Evolutionary conservation across 1,140 invertebrate genomes (phyloP).

Genomic region (Euschistus heros): DNA sequence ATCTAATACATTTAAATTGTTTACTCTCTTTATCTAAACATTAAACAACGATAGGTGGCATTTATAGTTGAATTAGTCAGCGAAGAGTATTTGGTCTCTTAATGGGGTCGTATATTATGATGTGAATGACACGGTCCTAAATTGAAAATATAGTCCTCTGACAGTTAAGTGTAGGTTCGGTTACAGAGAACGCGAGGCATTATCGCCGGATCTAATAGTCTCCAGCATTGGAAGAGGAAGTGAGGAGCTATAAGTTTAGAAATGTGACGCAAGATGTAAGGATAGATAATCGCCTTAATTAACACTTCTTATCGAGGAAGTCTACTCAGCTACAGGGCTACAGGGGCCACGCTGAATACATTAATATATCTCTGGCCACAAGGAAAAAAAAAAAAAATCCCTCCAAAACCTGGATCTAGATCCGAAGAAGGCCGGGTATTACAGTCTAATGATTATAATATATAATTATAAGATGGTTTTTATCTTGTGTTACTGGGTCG

Average conservation of each 20-base stretch:
- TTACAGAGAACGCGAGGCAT: no score
- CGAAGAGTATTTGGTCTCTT: no score
- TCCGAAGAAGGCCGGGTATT: background rate
- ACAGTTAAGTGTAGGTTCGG: no score
- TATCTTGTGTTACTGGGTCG: conserved; percentile 3
- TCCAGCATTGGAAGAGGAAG: background rate
- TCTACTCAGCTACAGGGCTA: background rate
- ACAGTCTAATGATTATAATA: background rate
- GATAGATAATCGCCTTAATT: conserved; percentile 5
- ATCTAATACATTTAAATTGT: no score
- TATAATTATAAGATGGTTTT: conserved; percentile 2
- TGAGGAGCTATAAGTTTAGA: background rate
- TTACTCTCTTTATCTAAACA: no score
- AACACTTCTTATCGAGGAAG: background rate
- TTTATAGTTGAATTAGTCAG: no score
- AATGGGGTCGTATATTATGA: no score
- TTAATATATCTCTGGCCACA: background rate
- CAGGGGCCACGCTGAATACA: background rate
- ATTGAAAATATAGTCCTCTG: no score
- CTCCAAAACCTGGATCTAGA: background rate
- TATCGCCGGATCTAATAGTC: no score
- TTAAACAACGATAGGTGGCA: no score
- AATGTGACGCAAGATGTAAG: background rate
- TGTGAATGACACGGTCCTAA: no score
- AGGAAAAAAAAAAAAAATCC: background rate